Evolutionary conservation across 1,140 invertebrate genomes (phyloP), one percentile per base, ranked within the genome.

Genomic region (Brachionus rotundiformis): DNA sequence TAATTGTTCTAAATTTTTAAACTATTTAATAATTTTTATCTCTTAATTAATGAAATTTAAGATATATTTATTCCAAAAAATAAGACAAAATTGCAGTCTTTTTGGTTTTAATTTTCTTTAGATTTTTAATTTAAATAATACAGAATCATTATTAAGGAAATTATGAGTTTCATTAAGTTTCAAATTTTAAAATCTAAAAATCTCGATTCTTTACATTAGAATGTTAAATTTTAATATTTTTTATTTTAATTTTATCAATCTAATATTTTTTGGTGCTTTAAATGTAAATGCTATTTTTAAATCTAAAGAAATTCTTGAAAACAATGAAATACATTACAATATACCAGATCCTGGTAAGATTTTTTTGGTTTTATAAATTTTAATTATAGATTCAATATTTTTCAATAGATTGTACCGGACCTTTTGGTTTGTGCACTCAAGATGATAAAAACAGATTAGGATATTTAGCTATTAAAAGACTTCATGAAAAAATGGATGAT

Each of bases 401-500:
- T 41, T 25, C 3, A 31, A 27, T 11, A 82, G 81, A 82, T 25
- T 82, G 81, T 16, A 49, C 63, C n/a, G 81, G 81, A 8, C 41
- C 61, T n/a, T 82, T 73, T 73, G 61, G 61, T 13, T 25, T 82
- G 19, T 82, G 81, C 71, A 73, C 63, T 31, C 54, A 82, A 25
- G 23, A 47, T 7, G 81, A 82, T 41, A 82, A 82, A 73, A 63
- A 82, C 23, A 39, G 63, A 31, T 8, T 82, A 16, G 81, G 63
- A 16, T 47, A 49, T 49, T 16, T 61, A n/a, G 63, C 81, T 25
- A 82, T 82, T 25, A 82, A 68, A 82, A 63, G 16, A 36, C 29
- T 82, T 16, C 81, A 82, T 23, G 81, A 82, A 75, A 63, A 82
- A 71, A 68, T 82, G 63, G 81, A 82, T 27, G 81, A 82, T 71